A percentile compares a stretch with the other conserved stretches of the same genome.
Conservation (phyloP, 2,113 vertebrate genomes). For the Pseudois nayaur region DNA sequence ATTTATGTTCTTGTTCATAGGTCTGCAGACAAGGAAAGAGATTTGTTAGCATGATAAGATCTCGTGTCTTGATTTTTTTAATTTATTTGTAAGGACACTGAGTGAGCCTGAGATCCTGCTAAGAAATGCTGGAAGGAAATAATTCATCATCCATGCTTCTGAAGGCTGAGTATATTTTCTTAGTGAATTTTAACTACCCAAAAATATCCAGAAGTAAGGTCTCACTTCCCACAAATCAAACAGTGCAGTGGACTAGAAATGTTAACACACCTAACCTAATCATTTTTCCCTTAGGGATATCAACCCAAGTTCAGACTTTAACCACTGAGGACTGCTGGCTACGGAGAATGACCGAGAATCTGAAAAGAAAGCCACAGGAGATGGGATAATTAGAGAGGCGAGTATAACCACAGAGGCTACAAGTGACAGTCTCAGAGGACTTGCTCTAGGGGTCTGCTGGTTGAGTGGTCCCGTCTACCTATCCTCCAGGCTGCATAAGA, state of each 20-base stretch:
- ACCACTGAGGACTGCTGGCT: background rate
- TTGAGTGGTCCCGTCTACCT: background rate
- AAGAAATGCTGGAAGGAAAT: background rate
- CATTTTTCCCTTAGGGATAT: background rate
- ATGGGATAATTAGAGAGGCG: background rate
- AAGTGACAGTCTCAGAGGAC: background rate
- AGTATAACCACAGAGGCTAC: background rate
- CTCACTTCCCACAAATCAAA: background rate
- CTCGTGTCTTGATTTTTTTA: background rate
- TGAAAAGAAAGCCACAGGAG: background rate
- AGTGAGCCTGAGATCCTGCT: background rate
- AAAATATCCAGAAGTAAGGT: background rate
- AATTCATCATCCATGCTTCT: background rate
- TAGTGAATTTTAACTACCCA: background rate
- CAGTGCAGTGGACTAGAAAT: background rate
- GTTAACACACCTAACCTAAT: background rate
- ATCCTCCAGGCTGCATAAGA: background rate
- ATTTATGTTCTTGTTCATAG: background rate
- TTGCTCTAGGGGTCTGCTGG: background rate
- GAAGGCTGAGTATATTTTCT: background rate
- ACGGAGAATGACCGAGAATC: background rate
- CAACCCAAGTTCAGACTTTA: background rate
- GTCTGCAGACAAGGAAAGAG: background rate
- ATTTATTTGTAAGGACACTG: background rate
- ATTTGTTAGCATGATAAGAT: background rate